Conservation (phyloP, 2,113 vertebrate genomes). For the Brachirus orientalis region DNA sequence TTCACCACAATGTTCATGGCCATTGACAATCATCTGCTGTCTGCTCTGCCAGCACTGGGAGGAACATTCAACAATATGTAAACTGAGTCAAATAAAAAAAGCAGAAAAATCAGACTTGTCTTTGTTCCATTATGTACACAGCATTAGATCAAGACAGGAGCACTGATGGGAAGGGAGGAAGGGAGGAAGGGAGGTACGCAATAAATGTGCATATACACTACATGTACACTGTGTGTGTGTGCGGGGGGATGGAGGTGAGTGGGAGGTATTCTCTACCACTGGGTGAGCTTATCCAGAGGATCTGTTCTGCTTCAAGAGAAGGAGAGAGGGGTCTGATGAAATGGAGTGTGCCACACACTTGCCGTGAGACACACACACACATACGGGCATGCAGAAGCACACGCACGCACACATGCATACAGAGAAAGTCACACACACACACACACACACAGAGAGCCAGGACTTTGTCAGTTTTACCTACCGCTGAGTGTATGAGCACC, state of each 20-base stretch:
- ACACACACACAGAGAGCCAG: conserved; percentile 44
- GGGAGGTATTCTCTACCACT: conserved; percentile 60
- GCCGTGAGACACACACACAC: conserved; percentile 48
- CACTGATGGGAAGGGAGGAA: conserved; percentile 5
- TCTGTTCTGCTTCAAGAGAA: conserved; percentile 76
- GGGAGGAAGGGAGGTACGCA: conserved; percentile 26
- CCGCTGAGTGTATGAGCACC: conserved; percentile 70
- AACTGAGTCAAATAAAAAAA: not conserved
- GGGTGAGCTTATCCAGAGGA: conserved; percentile 80
- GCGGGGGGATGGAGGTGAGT: conserved; percentile 6
- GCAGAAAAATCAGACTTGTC: conserved; percentile 40
- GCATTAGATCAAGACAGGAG: conserved; percentile 44
- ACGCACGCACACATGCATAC: conserved; percentile 30
- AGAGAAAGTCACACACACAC: conserved; percentile 10
- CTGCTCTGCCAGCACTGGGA: conserved; percentile 19
- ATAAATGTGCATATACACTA: conserved; percentile 52
- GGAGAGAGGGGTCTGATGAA: conserved; percentile 65
- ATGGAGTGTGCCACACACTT: conserved; percentile 67
- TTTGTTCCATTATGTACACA: conserved; percentile 58
- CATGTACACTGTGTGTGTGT: conserved; percentile 19
- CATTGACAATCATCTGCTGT: conserved; percentile 37
- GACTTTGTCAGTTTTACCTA: conserved; percentile 71
- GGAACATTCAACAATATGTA: conserved; percentile 19
- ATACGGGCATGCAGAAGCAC: too few relatives aligned
- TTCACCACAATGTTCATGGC: conserved; percentile 12